Percentiles rank a stretch among this genome's conserved stretches.
These are phyloP conservation scores for Menura novaehollandiae DNA, from an alignment of 2,113 vertebrate genomes.

Conservation along the genomic window DNA sequence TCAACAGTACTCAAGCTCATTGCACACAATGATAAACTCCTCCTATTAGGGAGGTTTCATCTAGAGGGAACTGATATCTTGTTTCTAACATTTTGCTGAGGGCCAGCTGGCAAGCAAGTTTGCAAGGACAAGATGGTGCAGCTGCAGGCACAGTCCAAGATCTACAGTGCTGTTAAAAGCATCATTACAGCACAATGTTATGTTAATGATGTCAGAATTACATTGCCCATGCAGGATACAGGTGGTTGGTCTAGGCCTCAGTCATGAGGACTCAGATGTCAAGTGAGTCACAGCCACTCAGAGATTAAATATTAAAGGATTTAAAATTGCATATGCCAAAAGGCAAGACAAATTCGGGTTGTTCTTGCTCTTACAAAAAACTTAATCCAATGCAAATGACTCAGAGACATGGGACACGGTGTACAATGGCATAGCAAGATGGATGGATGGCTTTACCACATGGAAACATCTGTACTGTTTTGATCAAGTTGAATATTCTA, in stretches of 20 bases:
- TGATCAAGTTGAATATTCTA: not conserved
- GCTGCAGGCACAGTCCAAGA: not conserved
- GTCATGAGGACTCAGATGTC: not conserved
- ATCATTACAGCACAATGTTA: not conserved
- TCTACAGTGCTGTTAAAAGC: not conserved
- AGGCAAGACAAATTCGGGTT: not conserved
- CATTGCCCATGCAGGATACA: not conserved
- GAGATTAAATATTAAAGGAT: not conserved
- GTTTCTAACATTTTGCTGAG: not conserved
- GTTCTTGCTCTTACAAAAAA: not conserved
- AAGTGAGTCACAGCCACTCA: not conserved
- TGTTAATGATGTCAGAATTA: not conserved
- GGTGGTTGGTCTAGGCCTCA: not conserved
- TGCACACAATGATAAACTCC: not conserved
- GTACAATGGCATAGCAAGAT: not conserved
- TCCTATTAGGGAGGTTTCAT: not conserved
- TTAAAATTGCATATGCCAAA: not conserved
- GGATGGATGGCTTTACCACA: not conserved
- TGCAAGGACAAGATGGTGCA: not conserved
- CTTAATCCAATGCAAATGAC: not conserved
- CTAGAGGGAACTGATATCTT: not conserved
- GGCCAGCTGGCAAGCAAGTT: not conserved
- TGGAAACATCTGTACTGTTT: not conserved
- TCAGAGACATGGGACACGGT: not conserved
- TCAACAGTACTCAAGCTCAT: not conserved